A percentile compares a stretch with the other conserved stretches of the same genome.
Evolutionary conservation across 2,113 vertebrate genomes (phyloP).

Genomic region (Trogon melanurus): DNA sequence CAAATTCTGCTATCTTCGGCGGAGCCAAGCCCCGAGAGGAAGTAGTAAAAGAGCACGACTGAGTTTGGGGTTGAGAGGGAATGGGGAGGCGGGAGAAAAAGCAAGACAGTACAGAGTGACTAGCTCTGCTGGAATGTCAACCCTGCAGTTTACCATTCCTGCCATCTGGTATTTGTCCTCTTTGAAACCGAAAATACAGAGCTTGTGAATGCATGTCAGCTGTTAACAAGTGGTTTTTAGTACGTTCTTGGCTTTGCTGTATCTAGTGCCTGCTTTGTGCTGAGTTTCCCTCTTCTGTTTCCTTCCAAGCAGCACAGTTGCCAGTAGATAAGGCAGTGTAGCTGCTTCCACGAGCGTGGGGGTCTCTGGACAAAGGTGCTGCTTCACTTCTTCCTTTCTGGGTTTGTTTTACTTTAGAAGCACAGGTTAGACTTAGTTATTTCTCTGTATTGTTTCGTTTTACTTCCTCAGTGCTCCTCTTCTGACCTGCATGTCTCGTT

Average conservation of each 20-base stretch:
- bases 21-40: constrained; percentile 97
- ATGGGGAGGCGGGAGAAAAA: constrained; percentile 65
- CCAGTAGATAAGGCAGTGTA: constrained; percentile 31
- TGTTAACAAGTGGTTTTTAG: constrained; percentile 89
- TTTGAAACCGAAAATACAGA: constrained; percentile 83
- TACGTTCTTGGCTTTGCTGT: constrained; percentile 88
- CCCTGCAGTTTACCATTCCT: constrained; percentile 81
- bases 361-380: constrained; percentile 66
- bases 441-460: constrained; percentile 52
- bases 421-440: constrained; percentile 53
- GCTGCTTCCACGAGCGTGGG: constrained; percentile 20
- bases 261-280: constrained; percentile 86
- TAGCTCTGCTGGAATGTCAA: constrained; percentile 74
- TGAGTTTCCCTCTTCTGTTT: constrained; percentile 65
- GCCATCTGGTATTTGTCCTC: constrained; percentile 79
- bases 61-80: constrained; percentile 74
- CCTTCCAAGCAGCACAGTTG: constrained; percentile 49
- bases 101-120: constrained; percentile 68
- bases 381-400: constrained; percentile 58
- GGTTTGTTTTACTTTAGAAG: constrained; percentile 67
- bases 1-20: constrained; percentile 97
- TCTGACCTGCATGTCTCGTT: constrained; percentile 78
- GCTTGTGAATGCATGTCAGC: constrained; percentile 93
- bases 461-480: constrained; percentile 70
- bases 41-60: constrained; percentile 89